These are phyloP conservation scores for Lithophane ornitopus DNA, from an alignment of 2,888 invertebrate species.

Conservation along the genomic window DNA sequence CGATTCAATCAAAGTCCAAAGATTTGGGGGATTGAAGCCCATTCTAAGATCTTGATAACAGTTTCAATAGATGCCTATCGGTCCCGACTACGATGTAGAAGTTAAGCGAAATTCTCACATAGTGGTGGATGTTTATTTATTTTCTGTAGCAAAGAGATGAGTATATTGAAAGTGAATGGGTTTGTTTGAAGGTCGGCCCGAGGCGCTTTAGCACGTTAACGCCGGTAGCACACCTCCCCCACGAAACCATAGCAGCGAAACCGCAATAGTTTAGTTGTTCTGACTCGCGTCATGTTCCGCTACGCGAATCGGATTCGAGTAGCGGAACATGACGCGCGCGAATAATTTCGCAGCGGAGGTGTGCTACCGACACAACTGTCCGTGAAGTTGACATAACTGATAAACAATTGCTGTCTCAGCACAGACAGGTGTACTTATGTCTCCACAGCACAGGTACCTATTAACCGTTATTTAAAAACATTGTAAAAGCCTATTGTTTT, in stretches of 20 bases:
- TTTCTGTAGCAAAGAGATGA: constrained; percentile 7
- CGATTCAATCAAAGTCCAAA: constrained; percentile 36
- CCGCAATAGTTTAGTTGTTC: too few species aligned
- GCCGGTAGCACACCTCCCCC: too few species aligned
- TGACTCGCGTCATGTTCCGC: too few species aligned
- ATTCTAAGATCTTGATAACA: constrained; percentile 26
- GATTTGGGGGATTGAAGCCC: constrained; percentile 25
- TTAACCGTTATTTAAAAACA: too few species aligned
- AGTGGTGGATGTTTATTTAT: constrained; percentile 1
- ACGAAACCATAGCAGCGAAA: too few species aligned
- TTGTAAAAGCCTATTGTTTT: too few species aligned
- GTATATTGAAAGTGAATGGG: not conserved
- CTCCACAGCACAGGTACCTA: not conserved
- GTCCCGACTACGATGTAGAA: not conserved
- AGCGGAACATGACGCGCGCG: too few species aligned
- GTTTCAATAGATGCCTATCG: constrained; percentile 41
- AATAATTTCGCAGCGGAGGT: too few species aligned
- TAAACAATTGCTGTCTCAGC: not conserved
- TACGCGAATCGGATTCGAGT: too few species aligned
- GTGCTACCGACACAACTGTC: too few species aligned
- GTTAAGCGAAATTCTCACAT: constrained; percentile 3
- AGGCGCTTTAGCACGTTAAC: not conserved
- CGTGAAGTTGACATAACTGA: not conserved
- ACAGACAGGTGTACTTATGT: too few species aligned
- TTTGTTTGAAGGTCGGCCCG: not conserved